Conservation (phyloP, 2,797 vertebrate species). For the Mus spretus region DNA sequence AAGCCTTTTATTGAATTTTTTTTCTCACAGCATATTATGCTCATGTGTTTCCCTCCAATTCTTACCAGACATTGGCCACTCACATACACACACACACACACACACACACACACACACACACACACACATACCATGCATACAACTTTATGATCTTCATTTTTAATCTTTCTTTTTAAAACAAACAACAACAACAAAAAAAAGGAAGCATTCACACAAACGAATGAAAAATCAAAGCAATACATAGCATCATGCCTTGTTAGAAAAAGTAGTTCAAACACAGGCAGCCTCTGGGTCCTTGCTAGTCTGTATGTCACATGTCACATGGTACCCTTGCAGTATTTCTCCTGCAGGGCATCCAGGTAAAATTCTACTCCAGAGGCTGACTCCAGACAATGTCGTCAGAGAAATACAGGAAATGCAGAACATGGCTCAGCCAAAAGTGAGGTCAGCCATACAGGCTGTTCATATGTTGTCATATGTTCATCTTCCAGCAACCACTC, state of each 20-base stretch:
- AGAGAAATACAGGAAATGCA: background rate
- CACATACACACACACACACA: too few relatives aligned
- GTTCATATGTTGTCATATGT: background rate
- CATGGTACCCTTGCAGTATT: accelerated
- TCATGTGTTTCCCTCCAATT: background rate
- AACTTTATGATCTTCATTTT: background rate
- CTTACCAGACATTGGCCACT: background rate
- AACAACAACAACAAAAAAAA: background rate
- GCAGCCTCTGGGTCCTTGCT: background rate
- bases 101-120: too few relatives aligned
- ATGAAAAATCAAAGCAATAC: background rate
- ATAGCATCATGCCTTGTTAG: background rate
- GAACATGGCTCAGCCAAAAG: background rate
- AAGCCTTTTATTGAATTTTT: background rate
- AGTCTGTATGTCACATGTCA: accelerated
- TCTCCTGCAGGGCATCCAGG: background rate
- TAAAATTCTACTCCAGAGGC: background rate
- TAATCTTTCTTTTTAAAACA: background rate
- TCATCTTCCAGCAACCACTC: background rate
- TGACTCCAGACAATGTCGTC: background rate
- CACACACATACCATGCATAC: background rate
- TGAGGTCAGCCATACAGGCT: background rate
- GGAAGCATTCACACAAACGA: background rate
- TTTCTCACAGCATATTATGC: background rate
- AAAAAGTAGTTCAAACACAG: background rate